Evolutionary conservation across 2,113 vertebrate species (phyloP).

Genomic region (Dolichallabes microphthalmus): DNA sequence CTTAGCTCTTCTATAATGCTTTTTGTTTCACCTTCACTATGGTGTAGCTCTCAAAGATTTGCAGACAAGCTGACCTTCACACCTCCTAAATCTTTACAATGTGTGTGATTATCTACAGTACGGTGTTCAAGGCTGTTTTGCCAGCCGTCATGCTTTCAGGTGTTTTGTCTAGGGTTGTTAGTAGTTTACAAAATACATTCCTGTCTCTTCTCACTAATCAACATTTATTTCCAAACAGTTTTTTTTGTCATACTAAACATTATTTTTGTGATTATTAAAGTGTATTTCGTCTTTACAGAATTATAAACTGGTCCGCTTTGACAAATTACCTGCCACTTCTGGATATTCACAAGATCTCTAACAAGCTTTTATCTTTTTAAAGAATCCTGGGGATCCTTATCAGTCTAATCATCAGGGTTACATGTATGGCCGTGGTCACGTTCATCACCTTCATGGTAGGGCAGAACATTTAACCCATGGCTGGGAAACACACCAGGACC

Average conservation of each 20-base stretch:
- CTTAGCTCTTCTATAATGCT: neutral
- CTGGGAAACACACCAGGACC: slow-evolving; percentile 72
- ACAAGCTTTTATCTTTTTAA: neutral
- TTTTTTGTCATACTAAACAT: no score
- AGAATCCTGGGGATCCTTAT: slow-evolving; percentile 68
- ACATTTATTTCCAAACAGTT: neutral
- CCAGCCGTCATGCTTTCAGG: neutral
- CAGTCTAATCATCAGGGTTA: slow-evolving; percentile 66
- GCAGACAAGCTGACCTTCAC: no score
- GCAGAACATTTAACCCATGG: slow-evolving; percentile 57
- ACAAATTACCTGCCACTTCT: neutral
- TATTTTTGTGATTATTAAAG: neutral
- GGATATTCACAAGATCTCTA: neutral
- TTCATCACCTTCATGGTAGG: slow-evolving; percentile 54
- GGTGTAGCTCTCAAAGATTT: neutral
- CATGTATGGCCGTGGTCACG: slow-evolving; percentile 61
- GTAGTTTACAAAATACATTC: neutral
- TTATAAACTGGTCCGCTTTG: neutral
- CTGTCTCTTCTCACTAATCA: neutral
- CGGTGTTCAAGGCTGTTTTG: neutral
- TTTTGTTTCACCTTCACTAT: neutral
- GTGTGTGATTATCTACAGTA: no score
- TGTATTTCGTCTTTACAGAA: neutral
- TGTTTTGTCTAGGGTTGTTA: neutral
- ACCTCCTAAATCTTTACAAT: no score